Evolutionary conservation across 1,140 invertebrate species (phyloP), one percentile per base, ranked within the genome.

Genomic region (Diorhabda sublineata): DNA sequence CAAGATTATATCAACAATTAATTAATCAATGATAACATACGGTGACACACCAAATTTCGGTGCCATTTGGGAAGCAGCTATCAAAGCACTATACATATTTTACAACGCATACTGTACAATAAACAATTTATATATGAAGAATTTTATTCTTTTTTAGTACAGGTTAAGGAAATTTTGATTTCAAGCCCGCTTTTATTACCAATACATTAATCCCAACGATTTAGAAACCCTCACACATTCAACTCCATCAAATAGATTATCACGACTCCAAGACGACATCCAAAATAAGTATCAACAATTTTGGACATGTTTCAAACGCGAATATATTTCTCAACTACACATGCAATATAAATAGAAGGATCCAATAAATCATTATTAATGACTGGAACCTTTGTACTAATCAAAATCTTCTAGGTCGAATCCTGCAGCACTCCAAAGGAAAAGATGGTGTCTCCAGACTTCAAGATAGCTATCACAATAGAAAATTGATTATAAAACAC

Each of bases 1-100:
- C 5, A 59, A 26, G 6, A 11, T 26, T 6, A 9, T 7, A 59
- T 59, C 26, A 26, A 5, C 26, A 6, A 59, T 9, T 5, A 3
- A n/a, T 7, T 26, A 6, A 2, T 6, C 7, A 59, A 59, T 26
- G 41, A 26, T 6, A 59, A 59, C 43, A 44, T 71, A n/a, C 11
- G 59, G 6, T 83, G 79, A 78, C 70, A 80, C 71, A 26, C 72
- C 76, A 4, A 74, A 80, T 64, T 74, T 75, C 47, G 81, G 82
- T 63, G 81, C 81, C 2, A 72, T 74, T 41, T 81, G 71, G 79
- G 79, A 82, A 70, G 58, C 74, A 43, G 64, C 59, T 1, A 74
- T 82, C 8, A 72, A 76, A 67, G 58, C 52, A 11, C 69, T 64
- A 68, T 78, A 64, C 52, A 61, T 57, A 58, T 70, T 67, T 56